Evolutionary conservation across 2,888 invertebrate species (phyloP).

Genomic region (Conus canariensis): DNA sequence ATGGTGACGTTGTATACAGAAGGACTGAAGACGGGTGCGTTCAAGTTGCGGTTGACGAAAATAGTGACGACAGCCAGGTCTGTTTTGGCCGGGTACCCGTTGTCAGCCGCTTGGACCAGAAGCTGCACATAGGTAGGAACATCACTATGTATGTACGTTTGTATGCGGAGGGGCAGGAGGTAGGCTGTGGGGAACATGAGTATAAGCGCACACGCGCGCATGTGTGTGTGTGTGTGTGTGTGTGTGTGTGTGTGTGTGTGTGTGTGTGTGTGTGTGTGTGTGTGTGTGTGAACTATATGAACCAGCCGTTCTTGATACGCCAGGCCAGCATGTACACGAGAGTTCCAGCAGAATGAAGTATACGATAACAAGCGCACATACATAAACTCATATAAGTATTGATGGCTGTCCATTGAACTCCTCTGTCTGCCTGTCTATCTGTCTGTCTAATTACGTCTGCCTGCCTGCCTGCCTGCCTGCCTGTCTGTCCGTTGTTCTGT

Average conservation of each 20-base stretch:
- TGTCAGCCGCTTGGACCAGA: constrained; percentile 69
- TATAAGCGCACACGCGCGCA: background rate
- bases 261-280: constrained; percentile 16
- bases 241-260: constrained; percentile 7
- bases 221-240: constrained; percentile 5
- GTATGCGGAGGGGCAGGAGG: background rate
- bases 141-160: background rate
- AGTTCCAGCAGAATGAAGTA: no score
- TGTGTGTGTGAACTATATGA: no score
- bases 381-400: no score
- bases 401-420: no score
- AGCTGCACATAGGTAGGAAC: constrained; percentile 56
- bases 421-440: no score
- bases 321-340: no score
- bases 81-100: constrained; percentile 61
- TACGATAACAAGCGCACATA: no score
- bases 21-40: constrained; percentile 62
- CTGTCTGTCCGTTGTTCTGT: no score
- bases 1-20: constrained; percentile 57
- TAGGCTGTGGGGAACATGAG: background rate
- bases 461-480: no score
- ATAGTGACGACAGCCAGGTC: constrained; percentile 64
- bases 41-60: constrained; percentile 69
- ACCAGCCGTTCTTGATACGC: no score
- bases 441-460: no score